Base-by-base conservation (phyloP, 1,140 invertebrate species). In the Ylistrum balloti region DNA sequence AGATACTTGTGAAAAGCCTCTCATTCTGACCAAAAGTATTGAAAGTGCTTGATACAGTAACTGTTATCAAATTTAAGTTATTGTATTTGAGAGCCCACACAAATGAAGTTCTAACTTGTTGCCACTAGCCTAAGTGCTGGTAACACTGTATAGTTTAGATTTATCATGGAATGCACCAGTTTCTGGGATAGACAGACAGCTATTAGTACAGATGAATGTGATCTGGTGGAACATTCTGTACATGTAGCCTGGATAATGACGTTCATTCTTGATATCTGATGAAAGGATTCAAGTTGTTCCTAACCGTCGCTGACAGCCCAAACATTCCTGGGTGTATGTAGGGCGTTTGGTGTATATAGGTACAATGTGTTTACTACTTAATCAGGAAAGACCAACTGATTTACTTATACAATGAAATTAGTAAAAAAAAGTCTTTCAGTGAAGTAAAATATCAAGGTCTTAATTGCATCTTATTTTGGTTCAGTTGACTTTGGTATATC, bases 241-340 rank as follows among this genome's bases (percentile, higher is more conserved):
- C 56, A 28, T 74, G 56, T 74, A 74, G 56, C 56, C 28, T 74
- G 56, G 56, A 74, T 74, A 74, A 74, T 74, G 56, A 74, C 22
- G 56, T 74, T 74, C 56, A 74, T 74, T 74, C 56, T n/a, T 74
- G 56, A 74, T 74, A 74, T 74, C n/a, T 74, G 56, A 74, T 74
- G 56, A 74, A 74, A 74, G 56, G 56, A 74, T 74, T 74, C n/a
- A 74, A 74, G 56, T 9, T 74, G 56, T 28, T n/a, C 56, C 1
- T 74, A 74, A 74, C 56, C 22, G 13, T 74, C 28, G 13, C 56
- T 74, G 56, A 74, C 56, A 74, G 56, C 56, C n/a, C n/a, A 28
- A n/a, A 28, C 56, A 74, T 74, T 74, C 56, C 56, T 1, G 5
- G 22, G 56, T 28, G 28, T 22, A 74, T 74, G 56, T 74, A 28